Conservation (phyloP, 2,797 vertebrate genomes). For the Leptodactylus fallax region DNA sequence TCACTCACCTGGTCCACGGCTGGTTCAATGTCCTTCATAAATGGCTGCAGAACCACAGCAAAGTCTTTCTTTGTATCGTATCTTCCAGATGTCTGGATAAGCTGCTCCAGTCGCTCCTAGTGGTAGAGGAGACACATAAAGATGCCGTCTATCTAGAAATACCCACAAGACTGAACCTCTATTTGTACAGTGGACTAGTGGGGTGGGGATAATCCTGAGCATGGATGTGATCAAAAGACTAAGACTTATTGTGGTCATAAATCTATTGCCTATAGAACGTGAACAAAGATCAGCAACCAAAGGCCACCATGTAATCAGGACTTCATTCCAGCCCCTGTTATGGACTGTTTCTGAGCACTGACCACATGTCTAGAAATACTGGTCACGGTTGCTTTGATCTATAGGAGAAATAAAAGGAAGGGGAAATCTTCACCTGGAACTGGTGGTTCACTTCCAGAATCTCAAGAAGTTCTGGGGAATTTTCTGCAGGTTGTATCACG, state of each 20-base stretch:
- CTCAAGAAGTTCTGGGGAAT: slow-evolving; percentile 43
- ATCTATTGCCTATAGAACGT: no score
- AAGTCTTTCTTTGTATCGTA: slow-evolving; percentile 80
- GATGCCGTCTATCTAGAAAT: no score
- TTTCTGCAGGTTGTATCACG: slow-evolving; percentile 39
- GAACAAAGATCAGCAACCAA: no score
- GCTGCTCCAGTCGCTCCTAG: slow-evolving; percentile 77
- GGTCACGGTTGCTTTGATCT: background rate
- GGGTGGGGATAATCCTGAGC: no score
- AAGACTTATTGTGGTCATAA: no score
- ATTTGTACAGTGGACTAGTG: no score
- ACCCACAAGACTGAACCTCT: no score
- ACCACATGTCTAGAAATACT: background rate
- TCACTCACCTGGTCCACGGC: slow-evolving; percentile 63
- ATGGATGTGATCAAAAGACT: no score
- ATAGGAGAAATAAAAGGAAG: background rate
- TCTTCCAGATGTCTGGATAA: slow-evolving; percentile 72
- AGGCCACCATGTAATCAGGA: background rate
- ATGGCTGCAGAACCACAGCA: slow-evolving; percentile 82
- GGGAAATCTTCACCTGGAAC: slow-evolving; percentile 35
- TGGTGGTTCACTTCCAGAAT: background rate
- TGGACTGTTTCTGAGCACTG: background rate
- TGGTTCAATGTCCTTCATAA: slow-evolving; percentile 77
- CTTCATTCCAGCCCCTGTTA: no score
- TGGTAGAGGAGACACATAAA: background rate